Evolutionary conservation across 2,888 invertebrate genomes (phyloP), one percentile per base, ranked within the genome.

Genomic region (Callinectes sapidus): DNA sequence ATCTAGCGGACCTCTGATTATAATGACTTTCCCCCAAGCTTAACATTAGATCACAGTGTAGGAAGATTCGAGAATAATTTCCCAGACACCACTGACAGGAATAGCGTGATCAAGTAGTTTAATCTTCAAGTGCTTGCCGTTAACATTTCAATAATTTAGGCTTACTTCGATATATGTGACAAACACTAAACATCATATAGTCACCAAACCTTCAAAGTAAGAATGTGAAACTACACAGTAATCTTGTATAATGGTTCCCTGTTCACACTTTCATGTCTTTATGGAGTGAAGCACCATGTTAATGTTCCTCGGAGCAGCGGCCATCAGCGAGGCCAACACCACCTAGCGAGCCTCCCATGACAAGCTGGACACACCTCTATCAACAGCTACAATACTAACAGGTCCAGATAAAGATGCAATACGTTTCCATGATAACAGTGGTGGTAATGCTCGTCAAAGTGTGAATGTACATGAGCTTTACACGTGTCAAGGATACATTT

Each of bases 401-500:
- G 71, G 71, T 71, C 71, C 23, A 13, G 71, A 28, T 10, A 71
- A 28, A 8, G 71, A 71, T 71, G 71, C 28, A 71, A 13, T 71
- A 71, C 5, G 10, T 71, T 71, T 71, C n/a, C 71, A 71, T 28
- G 28, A 71, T n/a, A 71, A 71, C n/a, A 71, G 28, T 28, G 71
- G 13, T 10, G 10, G 28, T 71, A 71, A 71, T 71, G n/a, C n/a
- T 39, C 28, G 6, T 28, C 18, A 61, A 23, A 28, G n/a, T 10
- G 8, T 71, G 28, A 13, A 71, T 5, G 48, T 71, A 71, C 71
- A 71, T n/a, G 71, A 71, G n/a, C 28, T 71, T 71, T n/a, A 71
- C 71, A 28, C 28, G 71, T 71, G 71, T 71, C 71, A 71, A n/a
- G 71, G 71, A 71, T 71, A 28, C n/a, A n/a, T 87, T 87, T 54